Evolutionary conservation across 2,888 invertebrate species (phyloP).

Genomic region (Dastarcus helophoroides): DNA sequence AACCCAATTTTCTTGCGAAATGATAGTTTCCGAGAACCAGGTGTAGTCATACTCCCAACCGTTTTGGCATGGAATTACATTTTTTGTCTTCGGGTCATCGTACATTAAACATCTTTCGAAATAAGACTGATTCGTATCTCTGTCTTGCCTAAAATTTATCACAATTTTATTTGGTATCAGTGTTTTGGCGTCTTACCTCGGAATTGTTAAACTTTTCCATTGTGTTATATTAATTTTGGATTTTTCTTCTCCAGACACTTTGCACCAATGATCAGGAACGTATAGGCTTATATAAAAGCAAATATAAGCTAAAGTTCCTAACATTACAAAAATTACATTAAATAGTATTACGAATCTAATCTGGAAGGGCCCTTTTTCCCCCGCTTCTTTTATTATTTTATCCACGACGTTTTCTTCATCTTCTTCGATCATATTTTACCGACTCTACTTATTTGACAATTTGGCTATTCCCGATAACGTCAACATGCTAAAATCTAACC

Average conservation of each 20-base stretch:
- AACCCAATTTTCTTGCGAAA: conserved; percentile 45
- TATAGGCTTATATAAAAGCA: conserved; percentile 43
- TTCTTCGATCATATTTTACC: no score
- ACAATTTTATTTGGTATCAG: no score
- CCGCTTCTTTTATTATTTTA: conserved; percentile 40
- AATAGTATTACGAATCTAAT: conserved; percentile 38
- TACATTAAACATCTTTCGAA: no score
- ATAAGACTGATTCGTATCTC: no score
- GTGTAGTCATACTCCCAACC: conserved; percentile 46
- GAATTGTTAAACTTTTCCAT: conserved; percentile 43
- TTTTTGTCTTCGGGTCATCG: no score
- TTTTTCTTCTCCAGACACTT: conserved; percentile 39
- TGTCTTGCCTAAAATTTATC: no score
- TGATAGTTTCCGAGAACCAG: conserved; percentile 42
- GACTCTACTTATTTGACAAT: no score
- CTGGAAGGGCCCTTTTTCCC: conserved; percentile 44
- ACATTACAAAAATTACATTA: conserved; percentile 35
- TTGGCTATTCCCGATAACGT: no score
- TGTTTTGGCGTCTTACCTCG: no score
- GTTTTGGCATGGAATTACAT: conserved; percentile 40
- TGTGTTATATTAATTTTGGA: conserved; percentile 39
- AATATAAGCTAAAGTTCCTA: conserved; percentile 42
- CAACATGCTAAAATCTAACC: no score
- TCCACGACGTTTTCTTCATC: no score
- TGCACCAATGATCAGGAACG: conserved; percentile 48